Conservation (phyloP, 2,888 invertebrate genomes). For the Epistrophe eligans region DNA sequence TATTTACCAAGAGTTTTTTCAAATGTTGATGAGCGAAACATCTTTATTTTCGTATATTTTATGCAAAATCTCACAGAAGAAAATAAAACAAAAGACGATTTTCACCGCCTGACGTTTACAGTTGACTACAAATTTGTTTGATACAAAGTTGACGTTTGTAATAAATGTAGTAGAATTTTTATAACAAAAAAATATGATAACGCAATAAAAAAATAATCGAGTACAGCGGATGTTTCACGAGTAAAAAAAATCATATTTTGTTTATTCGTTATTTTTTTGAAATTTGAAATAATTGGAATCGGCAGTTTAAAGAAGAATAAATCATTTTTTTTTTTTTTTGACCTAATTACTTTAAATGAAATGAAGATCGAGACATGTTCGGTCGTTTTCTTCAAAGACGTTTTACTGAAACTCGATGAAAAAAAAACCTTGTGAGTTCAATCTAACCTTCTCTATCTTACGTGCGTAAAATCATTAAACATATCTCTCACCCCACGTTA, state of each 20-base stretch:
- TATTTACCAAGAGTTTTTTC: slow-evolving; percentile 82
- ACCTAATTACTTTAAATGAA: too few species aligned
- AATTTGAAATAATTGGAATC: neutral
- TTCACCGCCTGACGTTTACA: slow-evolving; percentile 67
- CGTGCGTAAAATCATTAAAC: too few species aligned
- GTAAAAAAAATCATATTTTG: neutral
- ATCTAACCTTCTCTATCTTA: too few species aligned
- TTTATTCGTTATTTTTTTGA: slow-evolving; percentile 5
- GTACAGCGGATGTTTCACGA: slow-evolving; percentile 52
- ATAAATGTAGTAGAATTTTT: slow-evolving; percentile 50
- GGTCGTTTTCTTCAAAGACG: too few species aligned
- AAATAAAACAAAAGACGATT: slow-evolving; percentile 40
- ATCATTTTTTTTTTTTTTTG: too few species aligned
- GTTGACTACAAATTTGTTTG: slow-evolving; percentile 1
- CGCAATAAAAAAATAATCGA: neutral
- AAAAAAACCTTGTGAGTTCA: too few species aligned
- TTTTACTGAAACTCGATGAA: too few species aligned
- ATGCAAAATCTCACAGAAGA: slow-evolving; percentile 32
- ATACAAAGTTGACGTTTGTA: slow-evolving; percentile 27
- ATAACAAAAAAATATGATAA: neutral
- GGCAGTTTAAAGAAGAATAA: too few species aligned
- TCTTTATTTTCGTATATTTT: slow-evolving; percentile 71
- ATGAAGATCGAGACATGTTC: too few species aligned
- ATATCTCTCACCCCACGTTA: too few species aligned
- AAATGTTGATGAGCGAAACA: slow-evolving; percentile 82